phyloP scores from a whole-genome alignment of 1,140 invertebrate genomes.

The Ericerus pela region DNA sequence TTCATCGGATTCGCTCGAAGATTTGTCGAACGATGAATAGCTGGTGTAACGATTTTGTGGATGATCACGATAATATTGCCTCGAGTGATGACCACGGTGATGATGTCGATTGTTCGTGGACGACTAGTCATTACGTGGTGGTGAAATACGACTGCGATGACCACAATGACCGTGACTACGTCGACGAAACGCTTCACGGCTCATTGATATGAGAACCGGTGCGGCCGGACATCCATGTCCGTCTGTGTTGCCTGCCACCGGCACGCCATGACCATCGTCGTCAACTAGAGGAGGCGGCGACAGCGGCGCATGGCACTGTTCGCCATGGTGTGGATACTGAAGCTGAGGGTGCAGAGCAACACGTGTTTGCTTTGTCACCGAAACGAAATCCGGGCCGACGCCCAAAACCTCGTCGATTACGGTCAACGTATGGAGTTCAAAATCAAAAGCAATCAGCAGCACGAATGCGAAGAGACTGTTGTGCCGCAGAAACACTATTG shows the following conservation, averaged over 20 bases:
- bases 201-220: background rate
- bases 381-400: constrained; percentile 8
- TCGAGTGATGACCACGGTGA: no score
- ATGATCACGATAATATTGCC: no score
- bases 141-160: background rate
- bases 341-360: constrained; percentile 56
- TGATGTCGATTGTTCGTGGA: no score
- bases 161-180: background rate
- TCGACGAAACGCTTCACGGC: background rate
- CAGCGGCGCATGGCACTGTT: constrained; percentile 58
- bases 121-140: no score
- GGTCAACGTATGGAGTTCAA: background rate
- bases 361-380: constrained; percentile 49
- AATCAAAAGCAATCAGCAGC: constrained; percentile 21
- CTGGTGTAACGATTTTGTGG: no score
- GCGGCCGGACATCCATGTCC: background rate
- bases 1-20: no score
- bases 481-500: constrained; percentile 36
- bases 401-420: background rate
- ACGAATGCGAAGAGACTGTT: constrained; percentile 25
- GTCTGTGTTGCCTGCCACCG: background rate
- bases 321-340: constrained; percentile 66
- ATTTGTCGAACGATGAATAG: no score
- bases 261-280: no score
- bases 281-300: constrained; percentile 28